A percentile compares a stretch with the other conserved stretches of the same genome.
Evolutionary conservation across 2,113 vertebrate species (phyloP).

Genomic region (Daboia siamensis): DNA sequence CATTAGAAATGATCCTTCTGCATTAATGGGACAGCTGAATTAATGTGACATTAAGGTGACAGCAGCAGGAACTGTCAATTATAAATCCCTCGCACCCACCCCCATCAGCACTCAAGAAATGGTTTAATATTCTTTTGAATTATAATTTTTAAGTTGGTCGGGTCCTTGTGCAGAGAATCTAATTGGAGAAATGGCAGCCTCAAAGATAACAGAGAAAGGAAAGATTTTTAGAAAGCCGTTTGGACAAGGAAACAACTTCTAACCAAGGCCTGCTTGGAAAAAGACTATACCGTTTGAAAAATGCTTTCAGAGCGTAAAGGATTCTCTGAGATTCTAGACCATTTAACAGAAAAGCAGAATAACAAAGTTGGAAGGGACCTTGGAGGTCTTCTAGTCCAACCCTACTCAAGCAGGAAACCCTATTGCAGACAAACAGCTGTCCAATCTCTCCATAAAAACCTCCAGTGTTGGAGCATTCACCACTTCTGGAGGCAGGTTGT

Average conservation of each 20-base stretch:
- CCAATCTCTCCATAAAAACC: no score
- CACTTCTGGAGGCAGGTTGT: no score
- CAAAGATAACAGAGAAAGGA: not conserved
- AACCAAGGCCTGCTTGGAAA: not conserved
- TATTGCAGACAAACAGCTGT: no score
- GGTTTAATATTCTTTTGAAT: not conserved
- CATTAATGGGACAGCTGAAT: not conserved
- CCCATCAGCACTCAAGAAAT: not conserved
- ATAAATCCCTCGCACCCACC: not conserved
- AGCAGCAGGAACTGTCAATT: not conserved
- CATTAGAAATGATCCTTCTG: constrained; percentile 7
- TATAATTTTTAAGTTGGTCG: not conserved
- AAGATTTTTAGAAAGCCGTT: not conserved
- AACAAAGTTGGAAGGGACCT: not conserved
- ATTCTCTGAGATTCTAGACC: not conserved
- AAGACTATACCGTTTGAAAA: not conserved
- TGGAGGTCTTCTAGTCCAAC: not conserved
- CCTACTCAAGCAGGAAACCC: no score
- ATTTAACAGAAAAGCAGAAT: not conserved
- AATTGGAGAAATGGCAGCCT: not conserved
- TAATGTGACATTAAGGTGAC: not conserved
- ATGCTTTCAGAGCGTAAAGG: not conserved
- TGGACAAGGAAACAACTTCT: not conserved
- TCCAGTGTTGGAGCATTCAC: no score
- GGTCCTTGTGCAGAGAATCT: not conserved